Percentiles rank a stretch among this genome's conserved stretches.
These are phyloP conservation scores for Hydrophis major DNA, from an alignment of 2,797 vertebrate species.

Conservation along the genomic window DNA sequence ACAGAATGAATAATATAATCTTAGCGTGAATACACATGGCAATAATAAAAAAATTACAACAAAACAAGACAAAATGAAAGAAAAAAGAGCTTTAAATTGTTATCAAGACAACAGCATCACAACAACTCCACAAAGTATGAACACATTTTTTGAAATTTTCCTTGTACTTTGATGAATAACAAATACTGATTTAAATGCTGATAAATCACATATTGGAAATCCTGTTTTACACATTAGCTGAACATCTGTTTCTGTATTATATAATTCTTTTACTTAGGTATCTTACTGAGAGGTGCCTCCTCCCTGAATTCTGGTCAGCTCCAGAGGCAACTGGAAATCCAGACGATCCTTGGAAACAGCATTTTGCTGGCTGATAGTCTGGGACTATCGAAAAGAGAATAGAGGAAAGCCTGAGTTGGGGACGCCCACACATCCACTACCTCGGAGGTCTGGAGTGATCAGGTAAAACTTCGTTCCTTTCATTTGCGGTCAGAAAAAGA, in stretches of 20 bases:
- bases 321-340: no score
- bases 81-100: background rate
- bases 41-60: background rate
- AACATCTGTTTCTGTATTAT: background rate
- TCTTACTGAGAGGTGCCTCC: background rate
- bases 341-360: no score
- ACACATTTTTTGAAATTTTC: background rate
- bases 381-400: no score
- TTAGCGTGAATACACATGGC: background rate
- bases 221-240: background rate
- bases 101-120: background rate
- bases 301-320: no score
- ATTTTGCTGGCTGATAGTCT: no score
- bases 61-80: background rate
- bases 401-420: no score
- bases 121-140: background rate
- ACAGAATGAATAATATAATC: background rate
- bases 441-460: no score
- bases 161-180: background rate
- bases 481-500: no score
- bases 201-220: background rate
- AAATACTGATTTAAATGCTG: background rate
- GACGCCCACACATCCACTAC: no score
- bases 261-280: background rate
- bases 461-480: no score